Evolutionary conservation across 2,113 vertebrate genomes (phyloP), one percentile per base, ranked within the genome.

Genomic region (Alectura lathami): DNA sequence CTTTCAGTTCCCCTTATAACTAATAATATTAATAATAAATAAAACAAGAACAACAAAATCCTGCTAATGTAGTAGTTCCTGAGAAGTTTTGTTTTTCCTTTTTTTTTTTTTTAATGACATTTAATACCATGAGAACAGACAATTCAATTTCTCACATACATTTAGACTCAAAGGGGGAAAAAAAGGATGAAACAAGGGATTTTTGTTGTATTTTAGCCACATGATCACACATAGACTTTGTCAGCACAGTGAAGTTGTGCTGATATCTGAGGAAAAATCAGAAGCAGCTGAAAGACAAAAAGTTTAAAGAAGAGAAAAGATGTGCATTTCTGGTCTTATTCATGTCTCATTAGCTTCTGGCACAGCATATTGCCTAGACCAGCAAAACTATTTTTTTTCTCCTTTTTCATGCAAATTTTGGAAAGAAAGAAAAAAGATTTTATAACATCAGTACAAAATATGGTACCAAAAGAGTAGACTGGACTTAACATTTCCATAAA

Each of bases 321-420:
- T 93, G 74, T 75, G 86, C 69, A 67, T 91, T 93, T 85, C 72
- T 91, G 81, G 60, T 23, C 64, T 91, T 81, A 92, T 96, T 94
- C 82, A 96, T 91, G 81, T 94, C 83, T 94, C 83, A 89, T 93
- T 94, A 96, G 87, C 94, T 96, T 90, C 94, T 94, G 80, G 91
- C 85, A 93, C 8, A 48, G 59, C 38, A 88, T 93, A 79, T 93
- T 91, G 91, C 76, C 77, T 82, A 95, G 81, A 73, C 86, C 42
- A 96, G 89, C 94, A 93, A 83, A 90, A 92, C n/a, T 30, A 83
- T 83, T 30, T 64, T 74, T 79, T 83, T 89, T 64, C 42, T 45
- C 70, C 79, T 95, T 94, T 88, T 83, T 83, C 83, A 93, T 91
- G 93, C 24, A 91, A 88, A 77, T 93, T 66, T 87, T 4, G 17